Percentiles rank a stretch among this genome's conserved stretches.
phyloP scores from a whole-genome alignment of 2,888 invertebrate species.

The Agrochola circellaris region DNA sequence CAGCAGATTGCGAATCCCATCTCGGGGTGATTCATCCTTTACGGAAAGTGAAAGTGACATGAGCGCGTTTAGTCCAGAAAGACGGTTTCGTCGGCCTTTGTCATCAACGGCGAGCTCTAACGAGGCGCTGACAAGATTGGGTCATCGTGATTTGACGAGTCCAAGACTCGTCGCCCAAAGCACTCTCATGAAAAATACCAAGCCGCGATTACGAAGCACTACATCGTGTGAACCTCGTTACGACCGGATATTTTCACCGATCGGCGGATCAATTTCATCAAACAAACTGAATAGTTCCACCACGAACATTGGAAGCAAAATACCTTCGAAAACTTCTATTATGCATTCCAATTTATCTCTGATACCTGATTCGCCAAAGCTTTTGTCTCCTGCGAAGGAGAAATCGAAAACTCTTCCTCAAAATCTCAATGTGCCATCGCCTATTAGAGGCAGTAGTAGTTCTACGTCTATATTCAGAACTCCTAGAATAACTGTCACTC shows the following conservation, averaged over 20 bases:
- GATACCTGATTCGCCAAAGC: conserved; percentile 86
- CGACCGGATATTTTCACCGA: conserved; percentile 86
- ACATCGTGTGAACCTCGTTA: conserved; percentile 87
- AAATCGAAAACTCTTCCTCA: conserved; percentile 92
- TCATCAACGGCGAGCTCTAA: conserved; percentile 87
- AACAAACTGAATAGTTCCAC: conserved; percentile 84
- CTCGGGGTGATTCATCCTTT: conserved; percentile 83
- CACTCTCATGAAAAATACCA: conserved; percentile 78
- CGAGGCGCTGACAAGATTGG: conserved; percentile 84
- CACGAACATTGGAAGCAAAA: conserved; percentile 80
- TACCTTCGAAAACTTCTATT: conserved; percentile 79
- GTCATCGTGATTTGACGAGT: conserved; percentile 84
- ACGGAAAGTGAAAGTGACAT: conserved; percentile 88
- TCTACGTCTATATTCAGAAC: conserved; percentile 87
- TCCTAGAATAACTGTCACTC: conserved; percentile 85
- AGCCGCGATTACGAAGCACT: conserved; percentile 84
- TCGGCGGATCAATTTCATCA: conserved; percentile 83
- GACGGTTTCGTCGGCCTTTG: conserved; percentile 83
- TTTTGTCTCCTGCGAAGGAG: conserved; percentile 86
- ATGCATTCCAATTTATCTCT: conserved; percentile 87
- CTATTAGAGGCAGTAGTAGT: conserved; percentile 87
- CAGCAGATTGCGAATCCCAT: conserved; percentile 77
- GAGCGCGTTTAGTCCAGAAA: conserved; percentile 83
- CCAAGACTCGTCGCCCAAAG: conserved; percentile 85
- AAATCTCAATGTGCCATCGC: conserved; percentile 88